phyloP scores from a whole-genome alignment of 2,797 vertebrate genomes.

The Epinephelus coioides region DNA sequence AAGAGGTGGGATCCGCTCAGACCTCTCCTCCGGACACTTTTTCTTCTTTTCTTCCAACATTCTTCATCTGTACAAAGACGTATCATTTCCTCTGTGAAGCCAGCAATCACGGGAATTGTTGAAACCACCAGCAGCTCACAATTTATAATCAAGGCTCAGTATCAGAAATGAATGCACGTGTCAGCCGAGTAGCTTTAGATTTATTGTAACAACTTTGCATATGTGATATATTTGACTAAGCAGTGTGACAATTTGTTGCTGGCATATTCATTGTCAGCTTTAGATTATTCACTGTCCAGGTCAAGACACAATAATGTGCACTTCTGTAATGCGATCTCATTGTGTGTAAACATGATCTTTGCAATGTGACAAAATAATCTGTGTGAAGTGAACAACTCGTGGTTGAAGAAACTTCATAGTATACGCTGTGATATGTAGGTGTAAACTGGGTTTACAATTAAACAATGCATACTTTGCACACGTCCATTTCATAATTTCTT shows the following conservation, averaged over 20 bases:
- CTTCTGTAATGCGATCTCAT: slow-evolving; percentile 33
- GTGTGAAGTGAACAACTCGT: slow-evolving; percentile 66
- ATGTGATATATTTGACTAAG: slow-evolving; percentile 55
- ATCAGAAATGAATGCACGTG: slow-evolving; percentile 60
- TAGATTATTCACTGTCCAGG: slow-evolving; percentile 43
- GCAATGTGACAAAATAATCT: slow-evolving; percentile 56
- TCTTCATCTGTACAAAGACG: slow-evolving; percentile 71
- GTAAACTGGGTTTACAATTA: slow-evolving; percentile 34
- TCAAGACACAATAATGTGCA: slow-evolving; percentile 46
- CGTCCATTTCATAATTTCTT: slow-evolving; percentile 42
- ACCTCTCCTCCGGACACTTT: slow-evolving; percentile 62
- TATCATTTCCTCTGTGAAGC: slow-evolving; percentile 73
- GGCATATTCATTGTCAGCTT: slow-evolving; percentile 48
- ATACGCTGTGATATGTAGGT: slow-evolving; percentile 51
- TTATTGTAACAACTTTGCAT: slow-evolving; percentile 45
- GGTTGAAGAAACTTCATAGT: slow-evolving; percentile 58
- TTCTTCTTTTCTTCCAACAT: slow-evolving; percentile 76
- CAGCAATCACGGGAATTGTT: slow-evolving; percentile 72
- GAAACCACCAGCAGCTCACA: slow-evolving; percentile 73
- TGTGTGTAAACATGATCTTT: slow-evolving; percentile 46
- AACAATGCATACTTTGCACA: slow-evolving; percentile 31
- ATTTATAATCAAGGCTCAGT: slow-evolving; percentile 64
- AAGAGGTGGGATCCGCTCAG: slow-evolving; percentile 63
- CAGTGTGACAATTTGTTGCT: slow-evolving; percentile 50
- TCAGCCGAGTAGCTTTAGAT: slow-evolving; percentile 59